Evolutionary conservation across 2,113 vertebrate genomes (phyloP).

Genomic region (Hippocampus abdominalis): DNA sequence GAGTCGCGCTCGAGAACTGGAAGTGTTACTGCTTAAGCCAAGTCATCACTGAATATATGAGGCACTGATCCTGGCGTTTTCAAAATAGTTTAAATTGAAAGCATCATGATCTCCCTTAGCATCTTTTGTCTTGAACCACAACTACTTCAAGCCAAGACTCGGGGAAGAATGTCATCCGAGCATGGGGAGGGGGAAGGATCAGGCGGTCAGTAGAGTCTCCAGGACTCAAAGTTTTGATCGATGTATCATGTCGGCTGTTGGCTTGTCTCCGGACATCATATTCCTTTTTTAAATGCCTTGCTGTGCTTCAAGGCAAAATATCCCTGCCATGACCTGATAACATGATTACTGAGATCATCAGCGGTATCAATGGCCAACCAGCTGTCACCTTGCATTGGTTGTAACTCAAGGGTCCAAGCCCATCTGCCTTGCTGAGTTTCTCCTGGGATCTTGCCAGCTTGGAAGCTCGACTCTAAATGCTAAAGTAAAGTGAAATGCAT

Average conservation of each 20-base stretch:
- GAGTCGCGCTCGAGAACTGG: too few relatives aligned
- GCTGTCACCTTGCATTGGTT: conserved; percentile 5
- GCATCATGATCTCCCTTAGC: not conserved
- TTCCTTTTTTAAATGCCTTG: conserved; percentile 6
- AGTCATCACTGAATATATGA: conserved; percentile 14
- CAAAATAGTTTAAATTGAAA: conserved; percentile 19
- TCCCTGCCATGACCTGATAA: conserved; percentile 3
- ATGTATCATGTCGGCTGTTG: conserved; percentile 15
- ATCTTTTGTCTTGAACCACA: conserved; percentile 5
- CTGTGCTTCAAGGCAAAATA: conserved; percentile 4
- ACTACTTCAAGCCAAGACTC: conserved; percentile 2
- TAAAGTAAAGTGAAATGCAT: conserved; percentile 6
- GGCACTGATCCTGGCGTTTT: not conserved
- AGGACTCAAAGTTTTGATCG: not conserved
- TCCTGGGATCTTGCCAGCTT: conserved; percentile 10
- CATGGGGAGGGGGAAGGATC: not conserved
- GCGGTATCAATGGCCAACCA: conserved; percentile 6
- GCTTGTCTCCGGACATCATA: conserved; percentile 26
- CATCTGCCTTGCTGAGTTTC: conserved; percentile 22
- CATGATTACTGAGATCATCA: conserved; percentile 11
- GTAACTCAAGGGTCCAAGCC: conserved; percentile 19
- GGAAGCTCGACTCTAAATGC: conserved; percentile 6
- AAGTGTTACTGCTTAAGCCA: conserved; percentile 11
- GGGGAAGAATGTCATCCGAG: not conserved
- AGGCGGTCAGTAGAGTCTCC: not conserved